A percentile compares a stretch with the other conserved stretches of the same genome.
Conservation (phyloP, 2,888 invertebrate species). For the Allophyes oxyacanthae region DNA sequence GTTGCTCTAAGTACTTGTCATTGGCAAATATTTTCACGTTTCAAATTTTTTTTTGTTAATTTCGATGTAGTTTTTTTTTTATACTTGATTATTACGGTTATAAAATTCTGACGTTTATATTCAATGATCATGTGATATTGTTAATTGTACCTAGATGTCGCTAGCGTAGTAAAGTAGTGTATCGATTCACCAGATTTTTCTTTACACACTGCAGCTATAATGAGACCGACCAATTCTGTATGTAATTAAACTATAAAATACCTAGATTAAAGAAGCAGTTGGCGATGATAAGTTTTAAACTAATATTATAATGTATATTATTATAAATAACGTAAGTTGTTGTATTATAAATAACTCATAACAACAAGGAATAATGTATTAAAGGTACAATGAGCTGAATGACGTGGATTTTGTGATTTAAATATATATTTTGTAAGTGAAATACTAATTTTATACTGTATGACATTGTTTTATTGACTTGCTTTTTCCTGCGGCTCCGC, state of each 20-base stretch:
- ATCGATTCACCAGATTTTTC: not conserved
- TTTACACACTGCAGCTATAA: too few relatives aligned
- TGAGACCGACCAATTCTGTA: not conserved
- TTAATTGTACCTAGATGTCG: constrained; percentile 6
- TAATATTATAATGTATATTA: too few relatives aligned
- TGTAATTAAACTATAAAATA: not conserved
- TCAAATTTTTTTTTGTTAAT: too few relatives aligned
- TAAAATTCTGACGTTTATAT: too few relatives aligned
- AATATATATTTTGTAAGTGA: constrained; percentile 35
- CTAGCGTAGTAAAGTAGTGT: not conserved
- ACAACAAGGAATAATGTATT: not conserved
- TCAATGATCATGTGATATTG: too few relatives aligned
- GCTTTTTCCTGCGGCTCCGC: not conserved
- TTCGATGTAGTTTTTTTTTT: too few relatives aligned
- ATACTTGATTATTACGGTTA: too few relatives aligned
- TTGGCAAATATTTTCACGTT: too few relatives aligned
- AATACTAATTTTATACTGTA: constrained; percentile 41
- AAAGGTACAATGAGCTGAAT: constrained; percentile 15
- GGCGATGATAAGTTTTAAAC: too few relatives aligned
- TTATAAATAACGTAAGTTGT: too few relatives aligned
- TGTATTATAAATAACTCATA: not conserved
- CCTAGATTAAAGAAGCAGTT: too few relatives aligned
- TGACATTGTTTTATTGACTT: constrained; percentile 15
- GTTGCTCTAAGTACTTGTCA: too few relatives aligned
- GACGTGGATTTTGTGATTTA: constrained; percentile 27